Evolutionary conservation across 2,888 invertebrate genomes (phyloP).

Genomic region (Clusia tigrina): DNA sequence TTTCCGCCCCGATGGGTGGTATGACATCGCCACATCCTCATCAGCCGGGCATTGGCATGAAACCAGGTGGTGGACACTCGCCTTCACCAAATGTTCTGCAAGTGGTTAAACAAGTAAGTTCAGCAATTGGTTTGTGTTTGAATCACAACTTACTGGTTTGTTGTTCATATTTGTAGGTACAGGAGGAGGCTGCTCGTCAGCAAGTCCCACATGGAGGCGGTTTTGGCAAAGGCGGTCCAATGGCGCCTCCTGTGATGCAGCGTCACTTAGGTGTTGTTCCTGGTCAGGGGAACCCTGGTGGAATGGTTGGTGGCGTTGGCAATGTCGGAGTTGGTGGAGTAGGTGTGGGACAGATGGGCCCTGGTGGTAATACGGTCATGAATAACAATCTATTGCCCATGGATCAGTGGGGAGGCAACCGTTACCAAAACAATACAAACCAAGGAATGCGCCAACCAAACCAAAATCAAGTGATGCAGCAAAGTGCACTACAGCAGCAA

Average conservation of each 20-base stretch:
- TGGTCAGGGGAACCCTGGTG: conserved; percentile 54
- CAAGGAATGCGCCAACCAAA: conserved; percentile 65
- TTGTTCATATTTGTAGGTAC: conserved; percentile 68
- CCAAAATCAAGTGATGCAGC: conserved; percentile 66
- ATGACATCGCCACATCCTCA: conserved; percentile 69
- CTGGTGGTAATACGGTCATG: conserved; percentile 55
- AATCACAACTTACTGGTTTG: background rate
- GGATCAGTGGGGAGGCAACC: conserved; percentile 68
- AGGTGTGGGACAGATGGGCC: conserved; percentile 42
- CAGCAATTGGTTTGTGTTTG: conserved; percentile 36
- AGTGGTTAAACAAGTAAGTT: conserved; percentile 75
- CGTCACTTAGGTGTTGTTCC: conserved; percentile 59
- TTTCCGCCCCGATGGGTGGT: conserved; percentile 63
- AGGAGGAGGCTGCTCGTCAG: conserved; percentile 90
- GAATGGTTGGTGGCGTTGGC: conserved; percentile 47
- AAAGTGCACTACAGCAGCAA: conserved; percentile 58
- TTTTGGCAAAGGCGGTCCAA: conserved; percentile 74
- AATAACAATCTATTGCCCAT: conserved; percentile 67
- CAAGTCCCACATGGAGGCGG: conserved; percentile 77
- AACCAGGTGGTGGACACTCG: conserved; percentile 73
- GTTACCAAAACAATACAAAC: conserved; percentile 65
- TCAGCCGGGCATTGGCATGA: conserved; percentile 70
- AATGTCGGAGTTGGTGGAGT: conserved; percentile 43
- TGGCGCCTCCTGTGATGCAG: conserved; percentile 67
- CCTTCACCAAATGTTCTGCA: conserved; percentile 85